These are phyloP conservation scores for Lasius platythorax DNA, from an alignment of 2,888 invertebrate genomes.

Conservation along the genomic window DNA sequence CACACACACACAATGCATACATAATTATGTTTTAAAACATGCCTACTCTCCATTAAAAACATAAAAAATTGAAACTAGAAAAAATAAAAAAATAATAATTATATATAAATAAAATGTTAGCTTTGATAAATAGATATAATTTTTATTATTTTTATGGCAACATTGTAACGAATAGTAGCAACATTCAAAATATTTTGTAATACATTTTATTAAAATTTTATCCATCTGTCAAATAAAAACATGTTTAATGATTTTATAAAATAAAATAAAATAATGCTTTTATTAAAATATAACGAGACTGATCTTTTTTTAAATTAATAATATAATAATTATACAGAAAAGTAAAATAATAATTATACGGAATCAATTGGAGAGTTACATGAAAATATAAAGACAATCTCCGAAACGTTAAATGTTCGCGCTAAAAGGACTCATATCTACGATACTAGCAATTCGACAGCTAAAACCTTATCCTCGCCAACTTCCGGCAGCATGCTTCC, in stretches of 20 bases:
- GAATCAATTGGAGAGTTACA: not conserved
- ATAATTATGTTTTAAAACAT: not conserved
- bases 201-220: no score
- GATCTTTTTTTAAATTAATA: not conserved
- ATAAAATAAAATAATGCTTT: not conserved
- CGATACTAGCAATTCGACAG: not conserved
- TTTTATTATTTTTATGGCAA: no score
- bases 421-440: conserved; percentile 1
- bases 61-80: no score
- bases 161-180: no score
- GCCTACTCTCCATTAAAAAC: not conserved
- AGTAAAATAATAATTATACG: not conserved
- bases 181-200: no score
- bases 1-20: no score
- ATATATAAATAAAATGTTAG: not conserved
- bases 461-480: conserved; percentile 39
- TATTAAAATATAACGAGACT: not conserved
- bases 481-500: conserved; percentile 66
- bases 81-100: not conserved
- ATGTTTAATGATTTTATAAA: not conserved
- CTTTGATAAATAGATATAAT: not conserved
- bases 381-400: not conserved
- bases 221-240: no score
- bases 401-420: not conserved
- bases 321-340: not conserved